These are phyloP conservation scores for Aphrophora alni DNA, from an alignment of 2,888 invertebrate genomes.

Conservation along the genomic window DNA sequence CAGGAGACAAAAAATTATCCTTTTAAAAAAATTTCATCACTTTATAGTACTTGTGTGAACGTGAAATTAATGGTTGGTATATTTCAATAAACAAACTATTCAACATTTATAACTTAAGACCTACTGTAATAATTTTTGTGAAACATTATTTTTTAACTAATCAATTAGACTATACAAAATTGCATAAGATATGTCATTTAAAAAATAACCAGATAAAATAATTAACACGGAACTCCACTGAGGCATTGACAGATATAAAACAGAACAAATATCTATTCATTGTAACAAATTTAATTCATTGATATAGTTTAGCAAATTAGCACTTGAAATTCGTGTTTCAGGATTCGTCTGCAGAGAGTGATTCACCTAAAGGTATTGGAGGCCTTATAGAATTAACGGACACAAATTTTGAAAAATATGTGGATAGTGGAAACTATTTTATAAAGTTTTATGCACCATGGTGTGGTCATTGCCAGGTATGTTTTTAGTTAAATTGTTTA, in stretches of 20 bases:
- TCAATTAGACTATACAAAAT: too few relatives aligned
- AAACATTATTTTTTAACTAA: too few relatives aligned
- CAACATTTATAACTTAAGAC: too few relatives aligned
- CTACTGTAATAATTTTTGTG: too few relatives aligned
- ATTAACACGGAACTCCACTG: too few relatives aligned
- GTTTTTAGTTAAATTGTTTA: constrained; percentile 12
- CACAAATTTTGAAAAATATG: constrained; percentile 74
- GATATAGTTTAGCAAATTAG: constrained; percentile 39
- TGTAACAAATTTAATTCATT: background rate
- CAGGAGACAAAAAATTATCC: too few relatives aligned
- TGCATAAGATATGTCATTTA: background rate
- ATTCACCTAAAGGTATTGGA: constrained; percentile 59
- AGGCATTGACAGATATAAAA: too few relatives aligned
- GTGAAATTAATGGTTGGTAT: too few relatives aligned
- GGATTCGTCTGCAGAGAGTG: background rate
- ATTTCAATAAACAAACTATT: too few relatives aligned
- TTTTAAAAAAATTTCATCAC: too few relatives aligned
- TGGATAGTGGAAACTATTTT: constrained; percentile 79
- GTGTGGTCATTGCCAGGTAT: constrained; percentile 86
- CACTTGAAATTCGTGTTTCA: constrained; percentile 33
- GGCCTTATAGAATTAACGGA: constrained; percentile 77
- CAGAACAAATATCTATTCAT: background rate
- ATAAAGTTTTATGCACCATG: constrained; percentile 93
- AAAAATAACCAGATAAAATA: too few relatives aligned
- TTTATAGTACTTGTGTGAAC: too few relatives aligned